Base-by-base conservation (phyloP, 2,888 invertebrate species). In the Noctua fimbriata region DNA sequence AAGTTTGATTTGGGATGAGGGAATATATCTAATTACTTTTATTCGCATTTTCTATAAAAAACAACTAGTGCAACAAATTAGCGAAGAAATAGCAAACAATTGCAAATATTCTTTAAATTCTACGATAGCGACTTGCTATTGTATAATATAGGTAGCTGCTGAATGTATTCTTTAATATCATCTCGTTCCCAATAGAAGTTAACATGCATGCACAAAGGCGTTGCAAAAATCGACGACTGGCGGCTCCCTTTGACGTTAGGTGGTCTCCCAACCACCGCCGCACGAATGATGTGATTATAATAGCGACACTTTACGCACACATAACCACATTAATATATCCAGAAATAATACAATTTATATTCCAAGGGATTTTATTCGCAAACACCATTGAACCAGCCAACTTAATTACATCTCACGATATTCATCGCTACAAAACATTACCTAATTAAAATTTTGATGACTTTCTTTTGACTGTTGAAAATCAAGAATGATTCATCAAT, bases 211-310 rank as follows among this genome's bases (percentile, higher is more conserved):
- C 90, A 94, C 93, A 94, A 95, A 94, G 92, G 93, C 93, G 91
- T 93, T 95, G 96, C 96, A 96, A 96, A 97, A 96, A 95, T 96
- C 92, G 91, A 92, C 90, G 92, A 91, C 89, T 86, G 93, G 93
- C 96, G 96, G 96, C 93, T 89, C 90, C 94, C 95, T 97, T 96
- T 96, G 96, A 95, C 93, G 93, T 93, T 95, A 96, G 97, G 96
- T 96, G 96, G 96, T 96, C 95, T 92, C 21, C 89, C 91, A 89
- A 89, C 91, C 91, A 89, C 90, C 82, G 90, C 89, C 89, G 89
- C 88, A 87, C 91, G 91, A 93, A 90, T 96, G 95, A 97, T 96
- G 96, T 95, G 96, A 95, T 96, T 96, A 96, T 96, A 96, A 97
- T 97, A 95, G 95, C 95, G 94, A 94, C 95, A 96, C 93, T 94